These are phyloP conservation scores for Cetoscarus ocellatus DNA, from an alignment of 2,797 vertebrate genomes.

Conservation along the genomic window DNA sequence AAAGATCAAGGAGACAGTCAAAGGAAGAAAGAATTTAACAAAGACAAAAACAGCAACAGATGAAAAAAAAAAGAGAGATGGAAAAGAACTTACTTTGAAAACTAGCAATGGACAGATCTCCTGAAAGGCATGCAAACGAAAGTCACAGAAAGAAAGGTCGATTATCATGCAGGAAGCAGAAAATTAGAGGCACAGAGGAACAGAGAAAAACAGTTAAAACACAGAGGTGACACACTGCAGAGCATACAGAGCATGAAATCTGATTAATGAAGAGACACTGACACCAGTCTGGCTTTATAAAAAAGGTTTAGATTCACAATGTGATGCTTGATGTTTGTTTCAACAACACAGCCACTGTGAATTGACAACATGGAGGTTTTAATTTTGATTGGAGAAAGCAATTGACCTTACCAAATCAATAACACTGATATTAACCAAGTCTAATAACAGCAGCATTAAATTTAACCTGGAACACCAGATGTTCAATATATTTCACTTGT, in stretches of 20 bases:
- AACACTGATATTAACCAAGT: too few relatives aligned
- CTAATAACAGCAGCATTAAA: too few relatives aligned
- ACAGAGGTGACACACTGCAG: neutral
- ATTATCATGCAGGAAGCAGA: constrained; percentile 51
- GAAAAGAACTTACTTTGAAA: constrained; percentile 77
- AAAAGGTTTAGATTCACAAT: too few relatives aligned
- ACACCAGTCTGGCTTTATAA: neutral
- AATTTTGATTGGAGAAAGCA: too few relatives aligned
- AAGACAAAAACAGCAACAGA: neutral
- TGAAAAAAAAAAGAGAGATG: neutral
- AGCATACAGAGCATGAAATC: neutral
- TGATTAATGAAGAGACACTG: neutral
- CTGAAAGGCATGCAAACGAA: constrained; percentile 73
- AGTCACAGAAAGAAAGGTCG: constrained; percentile 45
- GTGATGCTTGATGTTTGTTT: too few relatives aligned
- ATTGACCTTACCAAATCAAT: too few relatives aligned
- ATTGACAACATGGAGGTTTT: too few relatives aligned
- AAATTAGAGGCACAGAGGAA: neutral
- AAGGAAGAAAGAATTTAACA: neutral
- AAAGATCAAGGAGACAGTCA: neutral
- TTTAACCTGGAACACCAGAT: too few relatives aligned
- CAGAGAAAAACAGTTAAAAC: neutral
- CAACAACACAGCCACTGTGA: too few relatives aligned
- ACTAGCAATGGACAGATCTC: constrained; percentile 80
- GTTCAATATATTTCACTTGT: too few relatives aligned